Conservation (phyloP, 2,888 invertebrate genomes). For the Aleiodes leptofemur region DNA sequence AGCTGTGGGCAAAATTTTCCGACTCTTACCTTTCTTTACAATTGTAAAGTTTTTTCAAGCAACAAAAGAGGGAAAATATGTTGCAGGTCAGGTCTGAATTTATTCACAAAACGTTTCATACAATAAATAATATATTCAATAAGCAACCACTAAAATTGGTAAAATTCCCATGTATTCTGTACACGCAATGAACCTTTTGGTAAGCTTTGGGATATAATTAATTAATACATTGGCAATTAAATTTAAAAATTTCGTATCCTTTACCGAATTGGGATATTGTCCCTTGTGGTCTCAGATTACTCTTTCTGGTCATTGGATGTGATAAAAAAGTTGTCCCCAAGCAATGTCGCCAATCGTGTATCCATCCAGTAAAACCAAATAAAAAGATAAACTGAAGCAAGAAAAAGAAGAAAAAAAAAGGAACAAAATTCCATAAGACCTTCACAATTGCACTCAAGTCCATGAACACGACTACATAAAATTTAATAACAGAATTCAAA, state of each 20-base stretch:
- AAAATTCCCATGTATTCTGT: conserved; percentile 7
- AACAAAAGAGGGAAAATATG: background rate
- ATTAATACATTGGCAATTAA: conserved; percentile 32
- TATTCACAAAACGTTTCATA: conserved; percentile 5
- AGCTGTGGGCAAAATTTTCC: conserved; percentile 7
- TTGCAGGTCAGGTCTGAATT: conserved; percentile 14
- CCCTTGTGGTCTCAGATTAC: conserved; percentile 18
- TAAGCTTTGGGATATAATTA: background rate
- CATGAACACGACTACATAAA: background rate
- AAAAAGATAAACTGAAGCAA: background rate
- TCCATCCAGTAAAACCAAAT: background rate
- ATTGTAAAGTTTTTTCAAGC: background rate
- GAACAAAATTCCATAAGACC: conserved; percentile 19
- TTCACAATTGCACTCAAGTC: conserved; percentile 4
- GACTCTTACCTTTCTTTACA: background rate
- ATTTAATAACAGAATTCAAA: too few species aligned
- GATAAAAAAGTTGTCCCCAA: conserved; percentile 9
- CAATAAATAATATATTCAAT: background rate
- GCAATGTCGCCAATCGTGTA: conserved; percentile 29
- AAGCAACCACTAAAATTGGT: background rate
- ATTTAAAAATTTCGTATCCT: conserved; percentile 16
- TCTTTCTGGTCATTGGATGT: conserved; percentile 11
- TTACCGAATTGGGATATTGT: conserved; percentile 33
- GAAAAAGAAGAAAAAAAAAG: background rate
- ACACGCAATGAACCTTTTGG: conserved; percentile 9